Conservation (phyloP, 2,113 vertebrate genomes). For the Clarias gariepinus region DNA sequence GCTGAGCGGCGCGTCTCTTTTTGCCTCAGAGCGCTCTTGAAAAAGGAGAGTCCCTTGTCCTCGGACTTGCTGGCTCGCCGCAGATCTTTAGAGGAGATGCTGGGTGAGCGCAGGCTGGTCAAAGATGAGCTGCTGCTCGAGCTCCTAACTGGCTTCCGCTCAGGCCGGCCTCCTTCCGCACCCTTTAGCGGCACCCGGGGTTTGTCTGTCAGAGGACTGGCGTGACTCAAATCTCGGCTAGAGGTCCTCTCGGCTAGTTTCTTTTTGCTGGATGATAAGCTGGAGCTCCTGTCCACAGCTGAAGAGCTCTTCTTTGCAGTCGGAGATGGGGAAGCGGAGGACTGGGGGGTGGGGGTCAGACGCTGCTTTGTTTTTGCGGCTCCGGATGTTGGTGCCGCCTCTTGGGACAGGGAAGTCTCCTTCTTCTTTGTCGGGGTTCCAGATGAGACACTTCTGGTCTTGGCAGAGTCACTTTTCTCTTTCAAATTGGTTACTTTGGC, state of each 20-base stretch:
- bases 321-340: slow-evolving; percentile 72
- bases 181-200: slow-evolving; percentile 71
- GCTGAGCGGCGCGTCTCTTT: slow-evolving; percentile 91
- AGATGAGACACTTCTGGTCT: slow-evolving; percentile 75
- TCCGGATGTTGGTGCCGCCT: slow-evolving; percentile 54
- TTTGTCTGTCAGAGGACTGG: slow-evolving; percentile 80
- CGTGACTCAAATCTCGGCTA: slow-evolving; percentile 83
- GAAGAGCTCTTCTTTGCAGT: slow-evolving; percentile 72
- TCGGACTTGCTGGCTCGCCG: slow-evolving; percentile 89
- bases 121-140: slow-evolving; percentile 86
- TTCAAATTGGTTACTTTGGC: slow-evolving; percentile 68
- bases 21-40: slow-evolving; percentile 91
- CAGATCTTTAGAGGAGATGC: slow-evolving; percentile 69
- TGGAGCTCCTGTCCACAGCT: slow-evolving; percentile 64
- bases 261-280: slow-evolving; percentile 67
- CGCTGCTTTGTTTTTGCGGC: slow-evolving; percentile 76
- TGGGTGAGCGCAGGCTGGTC: slow-evolving; percentile 89
- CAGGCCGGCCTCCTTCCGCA: slow-evolving; percentile 62
- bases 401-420: slow-evolving; percentile 68
- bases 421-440: slow-evolving; percentile 75
- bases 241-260: slow-evolving; percentile 81
- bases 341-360: slow-evolving; percentile 67
- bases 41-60: slow-evolving; percentile 94
- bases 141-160: slow-evolving; percentile 80
- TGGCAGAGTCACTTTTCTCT: slow-evolving; percentile 72